Evolutionary conservation across 2,113 vertebrate genomes (phyloP).

Genomic region (Cyrtonyx montezumae): DNA sequence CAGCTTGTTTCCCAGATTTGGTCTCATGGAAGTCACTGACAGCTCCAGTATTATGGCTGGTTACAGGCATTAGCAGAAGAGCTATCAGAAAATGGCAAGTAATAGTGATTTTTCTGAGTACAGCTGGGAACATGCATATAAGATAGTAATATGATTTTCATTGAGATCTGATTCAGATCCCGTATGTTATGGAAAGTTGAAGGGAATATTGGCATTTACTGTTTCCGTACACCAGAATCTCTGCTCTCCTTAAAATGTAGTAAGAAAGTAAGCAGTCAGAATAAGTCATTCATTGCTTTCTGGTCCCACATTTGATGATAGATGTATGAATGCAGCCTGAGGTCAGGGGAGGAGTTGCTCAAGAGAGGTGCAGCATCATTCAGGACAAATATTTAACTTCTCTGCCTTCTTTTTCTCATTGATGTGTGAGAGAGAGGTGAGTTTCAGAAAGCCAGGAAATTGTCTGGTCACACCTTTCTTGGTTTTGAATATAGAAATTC

Average conservation of each 20-base stretch:
- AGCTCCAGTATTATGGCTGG: background rate
- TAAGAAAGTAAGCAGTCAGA: background rate
- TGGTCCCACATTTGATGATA: background rate
- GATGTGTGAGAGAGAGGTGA: accelerated
- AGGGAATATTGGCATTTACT: background rate
- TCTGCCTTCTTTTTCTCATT: background rate
- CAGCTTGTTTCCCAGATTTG: accelerated
- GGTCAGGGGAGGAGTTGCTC: background rate
- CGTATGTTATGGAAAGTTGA: background rate
- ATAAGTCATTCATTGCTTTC: background rate
- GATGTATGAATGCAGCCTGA: background rate
- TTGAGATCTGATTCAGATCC: background rate
- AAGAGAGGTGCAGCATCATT: background rate
- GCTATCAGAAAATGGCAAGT: background rate
- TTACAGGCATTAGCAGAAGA: background rate
- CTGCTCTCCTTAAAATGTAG: background rate
- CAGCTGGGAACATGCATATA: background rate
- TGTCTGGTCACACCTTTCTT: background rate
- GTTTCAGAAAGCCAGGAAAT: background rate
- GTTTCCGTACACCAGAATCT: background rate
- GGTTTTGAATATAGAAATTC: background rate
- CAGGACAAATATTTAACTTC: background rate
- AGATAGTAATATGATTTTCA: background rate
- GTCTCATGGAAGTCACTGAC: background rate
- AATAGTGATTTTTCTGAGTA: background rate